Base-by-base conservation (phyloP, 2,888 invertebrate genomes). In the Diaphora mendica region DNA sequence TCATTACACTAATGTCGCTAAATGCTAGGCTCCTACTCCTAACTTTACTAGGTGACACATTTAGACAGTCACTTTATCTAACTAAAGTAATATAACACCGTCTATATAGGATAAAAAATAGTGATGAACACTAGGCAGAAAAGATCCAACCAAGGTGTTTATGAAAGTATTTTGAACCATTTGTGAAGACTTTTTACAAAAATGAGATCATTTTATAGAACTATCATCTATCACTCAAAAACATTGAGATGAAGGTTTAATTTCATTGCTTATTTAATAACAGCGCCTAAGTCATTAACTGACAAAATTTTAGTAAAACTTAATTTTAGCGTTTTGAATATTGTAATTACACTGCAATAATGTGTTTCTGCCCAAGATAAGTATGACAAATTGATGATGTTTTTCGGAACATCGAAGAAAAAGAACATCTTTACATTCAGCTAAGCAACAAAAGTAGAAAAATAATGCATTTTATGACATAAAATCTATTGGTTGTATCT, bases 1-100 rank as follows among this genome's bases (percentile, higher is more conserved):
- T 79, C 73, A 48, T 69, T 68, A 71, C 72, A 79, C 81, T 68
- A 71, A 74, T 73, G 68, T 80, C 77, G 84, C 84, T 83, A 85
- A 81, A 75, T 72, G 74, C 73, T 79, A 83, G 83, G n/a, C 48
- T 72, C 74, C 75, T 82, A 65, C 44, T 42, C 30, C 39, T 55
- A 72, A 67, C 62, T 70, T 44, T 71, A 74, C 70, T 77, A 80
- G 65, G 67, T 72, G 64, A 73, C 17, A 55, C 75, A 83, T 65
- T 71, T 51, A 68, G 30, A 4, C 35, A 65, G 42, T 64, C 65
- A 62, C 33, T 42, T 11, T 35, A 70, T 23, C 30, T 70, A 66
- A 13, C n/a, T 39, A 72, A 44, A 20, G 15, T 26, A 15, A 70
- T 70, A 62, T n/a, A 65, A 69, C 39, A 68, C 68, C 64, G 39